Evolutionary conservation across 2,888 invertebrate species (phyloP).

Genomic region (Diogma glabrata): DNA sequence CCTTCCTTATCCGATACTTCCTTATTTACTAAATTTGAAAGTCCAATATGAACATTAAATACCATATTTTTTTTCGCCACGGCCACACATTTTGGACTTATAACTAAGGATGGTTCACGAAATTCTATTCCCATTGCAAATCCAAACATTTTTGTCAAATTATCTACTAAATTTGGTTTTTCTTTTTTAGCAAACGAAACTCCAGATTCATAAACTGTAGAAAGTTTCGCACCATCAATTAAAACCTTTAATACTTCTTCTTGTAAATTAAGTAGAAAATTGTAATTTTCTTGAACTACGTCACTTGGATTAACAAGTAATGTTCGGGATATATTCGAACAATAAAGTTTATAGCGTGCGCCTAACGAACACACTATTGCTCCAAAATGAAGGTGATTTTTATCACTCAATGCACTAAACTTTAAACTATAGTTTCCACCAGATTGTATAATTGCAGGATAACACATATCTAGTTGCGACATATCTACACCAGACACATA

Average conservation of each 20-base stretch:
- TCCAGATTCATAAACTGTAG: slow-evolving; percentile 77
- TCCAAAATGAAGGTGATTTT: slow-evolving; percentile 89
- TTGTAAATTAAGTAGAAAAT: slow-evolving; percentile 77
- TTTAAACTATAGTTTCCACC: slow-evolving; percentile 97
- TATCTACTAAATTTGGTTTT: slow-evolving; percentile 73
- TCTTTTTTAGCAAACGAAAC: slow-evolving; percentile 73
- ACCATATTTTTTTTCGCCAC: slow-evolving; percentile 87
- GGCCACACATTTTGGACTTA: slow-evolving; percentile 78
- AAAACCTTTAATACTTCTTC: slow-evolving; percentile 82
- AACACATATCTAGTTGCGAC: slow-evolving; percentile 90
- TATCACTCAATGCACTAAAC: slow-evolving; percentile 91
- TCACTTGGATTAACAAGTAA: slow-evolving; percentile 88
- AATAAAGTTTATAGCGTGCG: slow-evolving; percentile 92
- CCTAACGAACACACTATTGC: slow-evolving; percentile 92
- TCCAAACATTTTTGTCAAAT: slow-evolving; percentile 90
- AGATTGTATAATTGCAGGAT: slow-evolving; percentile 97
- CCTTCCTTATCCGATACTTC: slow-evolving; percentile 76
- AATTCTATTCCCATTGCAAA: slow-evolving; percentile 99
- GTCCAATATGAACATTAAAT: slow-evolving; percentile 89
- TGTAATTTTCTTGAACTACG: slow-evolving; percentile 74
- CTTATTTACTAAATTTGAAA: slow-evolving; percentile 71
- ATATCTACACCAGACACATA: slow-evolving; percentile 85
- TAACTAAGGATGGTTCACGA: slow-evolving; percentile 83
- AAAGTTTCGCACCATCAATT: slow-evolving; percentile 69
- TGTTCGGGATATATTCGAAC: slow-evolving; percentile 94